These are phyloP conservation scores for Microctonus aethiopoides DNA, from an alignment of 2,888 invertebrate genomes.

Conservation along the genomic window DNA sequence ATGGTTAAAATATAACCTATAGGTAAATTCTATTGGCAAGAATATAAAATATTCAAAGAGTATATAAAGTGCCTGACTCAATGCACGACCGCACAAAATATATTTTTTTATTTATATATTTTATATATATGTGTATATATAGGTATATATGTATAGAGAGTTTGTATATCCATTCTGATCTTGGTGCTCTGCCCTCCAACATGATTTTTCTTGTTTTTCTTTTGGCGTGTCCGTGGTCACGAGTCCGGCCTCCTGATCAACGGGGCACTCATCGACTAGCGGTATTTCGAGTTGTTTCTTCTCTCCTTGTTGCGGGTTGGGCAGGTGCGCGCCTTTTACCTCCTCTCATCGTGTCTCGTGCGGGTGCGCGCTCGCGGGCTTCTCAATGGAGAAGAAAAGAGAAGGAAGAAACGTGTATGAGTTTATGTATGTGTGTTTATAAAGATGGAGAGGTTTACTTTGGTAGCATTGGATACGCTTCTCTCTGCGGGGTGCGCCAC, in stretches of 20 bases:
- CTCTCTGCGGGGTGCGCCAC: slow-evolving; percentile 32
- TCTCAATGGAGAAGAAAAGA: slow-evolving; percentile 47
- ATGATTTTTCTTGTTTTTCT: slow-evolving; percentile 29
- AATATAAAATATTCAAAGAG: neutral
- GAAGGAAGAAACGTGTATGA: slow-evolving; percentile 26
- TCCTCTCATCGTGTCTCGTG: slow-evolving; percentile 42
- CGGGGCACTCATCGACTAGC: slow-evolving; percentile 39
- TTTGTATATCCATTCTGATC: slow-evolving; percentile 4
- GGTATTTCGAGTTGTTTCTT: slow-evolving; percentile 45
- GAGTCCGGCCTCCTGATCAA: slow-evolving; percentile 29
- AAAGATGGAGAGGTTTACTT: slow-evolving; percentile 36
- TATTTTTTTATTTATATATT: neutral
- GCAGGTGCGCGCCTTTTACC: slow-evolving; percentile 47
- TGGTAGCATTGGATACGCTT: slow-evolving; percentile 37
- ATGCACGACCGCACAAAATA: slow-evolving; percentile 13
- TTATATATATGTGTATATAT: neutral
- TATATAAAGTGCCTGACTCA: neutral
- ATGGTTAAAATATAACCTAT: neutral
- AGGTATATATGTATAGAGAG: neutral
- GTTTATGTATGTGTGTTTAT: neutral
- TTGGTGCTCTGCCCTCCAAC: slow-evolving; percentile 22
- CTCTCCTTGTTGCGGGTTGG: slow-evolving; percentile 48
- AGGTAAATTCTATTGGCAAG: neutral
- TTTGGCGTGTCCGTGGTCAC: slow-evolving; percentile 33
- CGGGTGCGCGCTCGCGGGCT: slow-evolving; percentile 36